Percentiles rank a stretch among this genome's conserved stretches.
phyloP scores from a whole-genome alignment of 2,888 invertebrate species.

The Drosophila trichaetosa region DNA sequence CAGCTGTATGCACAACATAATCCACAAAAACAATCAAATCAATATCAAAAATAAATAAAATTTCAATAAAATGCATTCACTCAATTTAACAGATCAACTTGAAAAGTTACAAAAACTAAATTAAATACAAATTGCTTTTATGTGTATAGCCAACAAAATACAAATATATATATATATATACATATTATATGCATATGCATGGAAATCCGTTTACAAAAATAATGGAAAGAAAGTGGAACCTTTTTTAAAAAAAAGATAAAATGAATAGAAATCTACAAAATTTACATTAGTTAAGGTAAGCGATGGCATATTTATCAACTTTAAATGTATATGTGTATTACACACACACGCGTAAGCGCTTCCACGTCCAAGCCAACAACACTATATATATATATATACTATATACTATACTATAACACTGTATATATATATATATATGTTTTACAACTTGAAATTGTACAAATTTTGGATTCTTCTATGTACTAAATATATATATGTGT shows the following conservation, averaged over 20 bases:
- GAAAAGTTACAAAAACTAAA: constrained; percentile 63
- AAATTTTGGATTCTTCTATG: constrained; percentile 21
- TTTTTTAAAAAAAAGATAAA: not conserved
- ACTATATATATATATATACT: constrained; percentile 3
- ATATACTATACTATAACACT: not conserved
- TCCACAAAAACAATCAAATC: constrained; percentile 7
- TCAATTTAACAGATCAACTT: constrained; percentile 74
- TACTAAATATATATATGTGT: constrained; percentile 5
- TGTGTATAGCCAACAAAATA: constrained; percentile 38
- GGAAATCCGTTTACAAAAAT: constrained; percentile 33
- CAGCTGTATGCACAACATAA: constrained; percentile 39
- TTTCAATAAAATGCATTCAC: constrained; percentile 17
- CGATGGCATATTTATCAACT: constrained; percentile 41
- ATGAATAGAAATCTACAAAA: constrained; percentile 39
- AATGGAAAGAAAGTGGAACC: constrained; percentile 7
- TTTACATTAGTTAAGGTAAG: constrained; percentile 67
- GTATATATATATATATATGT: not conserved
- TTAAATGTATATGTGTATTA: constrained; percentile 32
- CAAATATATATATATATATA: constrained; percentile 36
- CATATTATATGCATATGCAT: constrained; percentile 11
- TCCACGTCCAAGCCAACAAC: constrained; percentile 27
- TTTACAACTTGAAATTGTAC: constrained; percentile 8
- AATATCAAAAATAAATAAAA: not conserved
- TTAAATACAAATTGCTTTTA: constrained; percentile 56
- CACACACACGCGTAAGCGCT: constrained; percentile 23